phyloP scores from a whole-genome alignment of 2,113 vertebrate genomes.

The Mormyrus iriodes region DNA sequence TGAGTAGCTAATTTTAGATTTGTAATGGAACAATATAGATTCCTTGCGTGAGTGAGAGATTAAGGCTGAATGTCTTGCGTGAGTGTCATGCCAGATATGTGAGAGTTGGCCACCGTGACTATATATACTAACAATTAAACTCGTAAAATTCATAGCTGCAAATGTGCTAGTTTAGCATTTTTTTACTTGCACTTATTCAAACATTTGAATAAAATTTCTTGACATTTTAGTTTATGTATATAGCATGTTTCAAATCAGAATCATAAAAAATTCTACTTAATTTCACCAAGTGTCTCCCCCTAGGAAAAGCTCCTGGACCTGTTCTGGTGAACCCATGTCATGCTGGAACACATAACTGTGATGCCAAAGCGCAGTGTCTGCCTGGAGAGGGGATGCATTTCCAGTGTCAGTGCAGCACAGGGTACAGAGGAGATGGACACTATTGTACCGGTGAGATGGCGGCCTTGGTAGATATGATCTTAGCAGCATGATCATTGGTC shows the following conservation, averaged over 20 bases:
- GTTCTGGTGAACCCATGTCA: constrained; percentile 74
- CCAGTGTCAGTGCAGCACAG: constrained; percentile 73
- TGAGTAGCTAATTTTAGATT: no score
- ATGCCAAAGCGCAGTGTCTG: constrained; percentile 71
- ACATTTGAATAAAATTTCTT: neutral
- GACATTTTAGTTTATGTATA: neutral
- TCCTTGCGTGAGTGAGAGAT: no score
- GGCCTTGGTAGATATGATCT: neutral
- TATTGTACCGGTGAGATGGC: constrained; percentile 73
- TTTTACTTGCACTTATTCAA: neutral
- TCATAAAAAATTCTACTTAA: no score
- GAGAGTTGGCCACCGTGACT: no score
- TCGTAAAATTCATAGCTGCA: neutral
- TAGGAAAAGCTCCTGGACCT: constrained; percentile 36
- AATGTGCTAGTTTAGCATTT: neutral
- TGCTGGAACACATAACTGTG: constrained; percentile 70
- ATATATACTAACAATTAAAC: no score
- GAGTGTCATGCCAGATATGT: no score
- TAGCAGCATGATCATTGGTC: no score
- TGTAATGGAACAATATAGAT: no score
- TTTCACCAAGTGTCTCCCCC: neutral
- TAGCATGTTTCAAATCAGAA: neutral
- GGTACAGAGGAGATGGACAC: constrained; percentile 72
- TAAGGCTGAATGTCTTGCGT: no score
- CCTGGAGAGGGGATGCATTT: constrained; percentile 60